These are phyloP conservation scores for Sesamia nonagrioides DNA, from an alignment of 1,140 invertebrate genomes.

Conservation along the genomic window DNA sequence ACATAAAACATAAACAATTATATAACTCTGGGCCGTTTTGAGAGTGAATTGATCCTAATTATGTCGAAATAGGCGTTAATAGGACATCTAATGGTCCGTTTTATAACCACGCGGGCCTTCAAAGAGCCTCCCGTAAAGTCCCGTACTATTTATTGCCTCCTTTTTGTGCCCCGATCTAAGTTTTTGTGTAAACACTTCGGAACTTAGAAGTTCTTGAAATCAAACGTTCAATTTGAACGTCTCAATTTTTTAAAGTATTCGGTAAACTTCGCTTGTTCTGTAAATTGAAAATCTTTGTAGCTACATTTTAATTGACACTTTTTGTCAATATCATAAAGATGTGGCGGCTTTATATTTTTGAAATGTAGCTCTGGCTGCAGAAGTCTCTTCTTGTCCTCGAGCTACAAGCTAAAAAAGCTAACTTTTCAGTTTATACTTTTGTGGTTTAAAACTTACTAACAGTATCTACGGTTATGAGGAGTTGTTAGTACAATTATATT, in stretches of 20 bases:
- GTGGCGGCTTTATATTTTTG: constrained; percentile 14
- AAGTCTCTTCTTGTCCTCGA: neutral
- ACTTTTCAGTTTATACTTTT: too few relatives aligned
- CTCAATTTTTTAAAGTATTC: constrained; percentile 50
- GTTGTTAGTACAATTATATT: too few relatives aligned
- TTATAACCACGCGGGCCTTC: constrained; percentile 77
- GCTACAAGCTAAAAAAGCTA: too few relatives aligned
- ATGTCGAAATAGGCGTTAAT: constrained; percentile 86
- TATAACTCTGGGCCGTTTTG: constrained; percentile 69
- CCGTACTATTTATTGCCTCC: constrained; percentile 80
- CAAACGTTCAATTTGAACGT: constrained; percentile 75
- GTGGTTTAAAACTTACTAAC: too few relatives aligned
- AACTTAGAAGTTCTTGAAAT: constrained; percentile 65
- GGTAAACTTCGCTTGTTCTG: neutral
- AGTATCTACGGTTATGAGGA: too few relatives aligned
- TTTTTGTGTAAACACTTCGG: constrained; percentile 78
- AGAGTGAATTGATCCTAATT: constrained; percentile 82
- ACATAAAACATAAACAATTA: constrained; percentile 78
- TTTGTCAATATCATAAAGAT: constrained; percentile 23
- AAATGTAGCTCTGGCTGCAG: neutral
- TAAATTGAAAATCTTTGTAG: constrained; percentile 24
- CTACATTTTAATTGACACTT: constrained; percentile 24
- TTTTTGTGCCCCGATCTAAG: constrained; percentile 75
- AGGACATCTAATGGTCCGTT: constrained; percentile 81
- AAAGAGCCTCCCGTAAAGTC: constrained; percentile 80